Conservation (phyloP, 2,888 invertebrate genomes). For the Rhodophaea formosa region DNA sequence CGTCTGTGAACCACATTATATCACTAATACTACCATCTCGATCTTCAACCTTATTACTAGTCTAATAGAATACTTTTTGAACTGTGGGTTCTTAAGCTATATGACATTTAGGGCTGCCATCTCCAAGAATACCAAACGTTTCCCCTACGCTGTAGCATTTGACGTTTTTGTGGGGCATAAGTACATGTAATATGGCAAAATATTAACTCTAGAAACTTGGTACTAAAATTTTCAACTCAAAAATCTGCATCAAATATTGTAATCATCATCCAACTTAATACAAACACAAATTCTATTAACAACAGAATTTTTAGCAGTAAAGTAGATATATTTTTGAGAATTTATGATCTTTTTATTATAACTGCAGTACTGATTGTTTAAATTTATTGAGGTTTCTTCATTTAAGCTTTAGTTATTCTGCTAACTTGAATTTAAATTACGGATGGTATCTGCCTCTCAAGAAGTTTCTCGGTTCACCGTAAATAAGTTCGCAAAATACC, state of each 20-base stretch:
- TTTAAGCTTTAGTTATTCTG: no score
- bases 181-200: conserved; percentile 73
- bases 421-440: no score
- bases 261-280: no score
- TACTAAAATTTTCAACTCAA: conserved; percentile 29
- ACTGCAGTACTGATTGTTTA: no score
- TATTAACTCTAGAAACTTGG: conserved; percentile 55
- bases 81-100: conserved; percentile 23
- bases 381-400: no score
- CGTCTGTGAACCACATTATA: conserved; percentile 58
- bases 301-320: no score
- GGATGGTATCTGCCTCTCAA: background rate
- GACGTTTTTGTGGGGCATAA: conserved; percentile 76
- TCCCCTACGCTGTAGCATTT: conserved; percentile 79
- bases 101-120: conserved; percentile 26
- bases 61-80: conserved; percentile 24
- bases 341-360: no score
- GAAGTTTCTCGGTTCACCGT: conserved; percentile 15
- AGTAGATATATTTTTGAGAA: no score
- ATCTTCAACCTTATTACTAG: conserved; percentile 24
- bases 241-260: background rate
- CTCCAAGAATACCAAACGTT: conserved; percentile 74
- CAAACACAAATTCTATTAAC: no score
- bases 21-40: conserved; percentile 5
- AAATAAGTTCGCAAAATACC: conserved; percentile 9